Base-by-base conservation (phyloP, 1,140 invertebrate species). In the Meteorus sp. region DNA sequence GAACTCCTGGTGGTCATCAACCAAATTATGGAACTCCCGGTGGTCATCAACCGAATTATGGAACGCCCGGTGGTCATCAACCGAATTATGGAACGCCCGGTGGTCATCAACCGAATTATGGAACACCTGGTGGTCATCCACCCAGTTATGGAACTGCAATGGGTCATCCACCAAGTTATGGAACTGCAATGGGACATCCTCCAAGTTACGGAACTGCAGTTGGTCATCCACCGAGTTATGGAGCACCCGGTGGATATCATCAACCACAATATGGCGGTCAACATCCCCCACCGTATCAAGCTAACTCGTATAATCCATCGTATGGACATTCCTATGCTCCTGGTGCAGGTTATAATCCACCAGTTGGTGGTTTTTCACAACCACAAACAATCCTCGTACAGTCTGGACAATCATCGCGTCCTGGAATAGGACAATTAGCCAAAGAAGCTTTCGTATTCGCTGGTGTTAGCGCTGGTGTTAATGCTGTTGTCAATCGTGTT, bases 391-490 rank as follows among this genome's bases (percentile, higher is more conserved):
- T 80, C 0, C 23, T 76, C 0, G 5, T 79, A 1, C 69, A 71
- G 31, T 60, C 62, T 15, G 66, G 70, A 48, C 56, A 62, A 0
- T 70, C 70, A 8, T 68, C 41, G 15, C 39, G 70, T 22, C 77
- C 76, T 17, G 78, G 78, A 25, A 76, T 79, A 4, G 78, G 78
- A 2, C 78, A 80, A 58, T 61, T 80, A 4, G 78, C 77, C 0
- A 80, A 80, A 56, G 78, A 80, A 52, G 78, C 78, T 5, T 72
- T 80, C 9, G 77, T 80, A 0, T 80, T 65, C n/a, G 76, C 77
- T 37, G 77, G 73, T 11, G 75, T 78, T 0, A 76, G 72, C 51
- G 75, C 76, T 1, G 76, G 78, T 6, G 78, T 80, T 0, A 79
- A 78, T 43, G 77, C 78, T 3, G 78, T 73, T 0, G 77, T 77